A percentile compares a stretch with the other conserved stretches of the same genome.
phyloP scores from a whole-genome alignment of 1,140 invertebrate species.

The Tetramorium simillimum region DNA sequence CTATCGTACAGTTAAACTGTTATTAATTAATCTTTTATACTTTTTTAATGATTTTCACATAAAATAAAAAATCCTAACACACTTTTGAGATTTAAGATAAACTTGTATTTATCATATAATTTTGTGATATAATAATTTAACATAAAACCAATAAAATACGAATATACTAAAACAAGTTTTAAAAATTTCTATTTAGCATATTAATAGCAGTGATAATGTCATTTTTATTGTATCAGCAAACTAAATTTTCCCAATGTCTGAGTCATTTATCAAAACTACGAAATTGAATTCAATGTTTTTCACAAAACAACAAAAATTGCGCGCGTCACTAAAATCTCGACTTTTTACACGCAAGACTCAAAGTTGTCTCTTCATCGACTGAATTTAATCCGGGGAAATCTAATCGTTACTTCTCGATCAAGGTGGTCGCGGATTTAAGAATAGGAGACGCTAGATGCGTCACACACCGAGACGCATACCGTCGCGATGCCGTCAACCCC shows the following conservation, averaged over 20 bases:
- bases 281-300: neutral
- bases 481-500: slow-evolving; percentile 75
- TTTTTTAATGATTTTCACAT: neutral
- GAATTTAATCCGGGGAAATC: slow-evolving; percentile 25
- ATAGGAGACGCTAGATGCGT: slow-evolving; percentile 80
- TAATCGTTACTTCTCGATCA: slow-evolving; percentile 64
- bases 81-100: neutral
- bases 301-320: neutral
- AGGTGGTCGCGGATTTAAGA: slow-evolving; percentile 71
- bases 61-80: neutral
- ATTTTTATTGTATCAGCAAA: neutral
- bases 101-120: neutral
- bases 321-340: neutral
- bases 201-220: neutral
- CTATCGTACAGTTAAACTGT: no score
- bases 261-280: neutral
- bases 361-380: neutral
- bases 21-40: neutral
- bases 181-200: neutral
- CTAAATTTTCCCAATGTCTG: neutral
- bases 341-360: neutral
- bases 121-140: neutral
- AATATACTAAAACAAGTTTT: neutral
- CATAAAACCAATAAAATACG: neutral
- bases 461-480: slow-evolving; percentile 72